Base-by-base conservation (phyloP, 2,113 vertebrate species). In the Accipiter virgatus region DNA sequence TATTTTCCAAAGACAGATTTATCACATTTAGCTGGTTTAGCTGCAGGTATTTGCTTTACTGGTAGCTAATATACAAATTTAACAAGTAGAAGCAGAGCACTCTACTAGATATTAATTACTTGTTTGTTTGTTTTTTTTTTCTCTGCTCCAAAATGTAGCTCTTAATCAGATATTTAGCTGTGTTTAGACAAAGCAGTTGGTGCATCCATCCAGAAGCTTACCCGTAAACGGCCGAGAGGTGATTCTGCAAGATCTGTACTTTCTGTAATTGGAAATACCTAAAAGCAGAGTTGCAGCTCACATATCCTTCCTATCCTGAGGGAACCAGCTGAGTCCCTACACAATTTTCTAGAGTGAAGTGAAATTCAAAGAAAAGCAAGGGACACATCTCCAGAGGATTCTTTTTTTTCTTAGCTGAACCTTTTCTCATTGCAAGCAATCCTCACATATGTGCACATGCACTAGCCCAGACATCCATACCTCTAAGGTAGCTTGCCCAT, bases 1-100 rank as follows among this genome's bases (percentile, higher is more conserved):
- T 90, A 22, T 86, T 73, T 88, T 88, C 55, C 31, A 93, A 63
- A 88, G 63, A 43, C 13, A 73, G 13, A 83, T 97, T 88, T 83
- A 92, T 94, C 71, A 73, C 18, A 50, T 71, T 82, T 52, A 78
- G 23, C 84, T 81, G 66, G 16, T 47, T 63, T 74, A 90, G 12
- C 32, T 74, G n/a, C 26, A 92, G 86, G 72, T 62, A 68, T 38
- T 94, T 81, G 21, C 29, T 81, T 83, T n/a, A 67, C 38, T 71
- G 38, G 38, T 45, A 92, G 68, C 50, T 73, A 74, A 81, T 29
- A 81, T 2, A 81, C 9, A 78, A 26, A 70, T 15, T 71, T 78
- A 92, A 45, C 29, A 84, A 74, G 53, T 61, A 88, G 86, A 81
- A 77, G 86, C 78, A 72, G 5, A 90, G 26, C 5, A 56, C 13